Base-by-base conservation (phyloP, 2,113 vertebrate species). In the Tiliqua scincoides region DNA sequence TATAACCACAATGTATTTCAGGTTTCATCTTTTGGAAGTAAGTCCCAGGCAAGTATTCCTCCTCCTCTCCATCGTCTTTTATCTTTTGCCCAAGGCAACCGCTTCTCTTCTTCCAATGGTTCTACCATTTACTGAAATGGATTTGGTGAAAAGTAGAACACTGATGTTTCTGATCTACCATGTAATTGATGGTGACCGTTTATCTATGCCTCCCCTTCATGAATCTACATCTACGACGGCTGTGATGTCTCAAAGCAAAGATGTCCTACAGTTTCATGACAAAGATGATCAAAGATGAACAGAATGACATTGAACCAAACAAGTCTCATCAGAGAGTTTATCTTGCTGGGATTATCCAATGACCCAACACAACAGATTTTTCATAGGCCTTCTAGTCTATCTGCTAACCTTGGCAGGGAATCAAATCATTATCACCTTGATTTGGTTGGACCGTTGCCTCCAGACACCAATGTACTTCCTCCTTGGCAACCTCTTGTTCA, bases 381-480 rank as follows among this genome's bases (percentile, higher is more conserved):
- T 20, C 32, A 12, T 62, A 2, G 63, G 85, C n/a, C 30, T 81
- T 11, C 18, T 77, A 10, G 54, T 82, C 37, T 85, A 85, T 27
- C n/a, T 89, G 23, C 21, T 85, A 6, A 43, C 83, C 20, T 23
- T 82, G n/a, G 6, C 68, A 8, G 72, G 79, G 61, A 85, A 89
- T 82, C 4, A 85, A 2, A 25, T 68, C 5, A 85, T 89, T 59
- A 61, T 89, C 27, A 52, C 21, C 11, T 18, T 70, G 20, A 89
- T 80, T 27, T 62, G 57, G 21, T 10, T 75, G 21, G 73, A 89
- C 30, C 20, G 23, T 8, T 52, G 77, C 37, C 65, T 89, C 40
- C 85, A 83, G 5, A 81, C 63, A 17, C 85, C 88, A 15, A 86
- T 86, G 88, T 89, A 86, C 43, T 82, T 90, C 30, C 63, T 90